Percentiles rank a stretch among this genome's conserved stretches.
phyloP scores from a whole-genome alignment of 2,113 vertebrate genomes.

The Riparia riparia region DNA sequence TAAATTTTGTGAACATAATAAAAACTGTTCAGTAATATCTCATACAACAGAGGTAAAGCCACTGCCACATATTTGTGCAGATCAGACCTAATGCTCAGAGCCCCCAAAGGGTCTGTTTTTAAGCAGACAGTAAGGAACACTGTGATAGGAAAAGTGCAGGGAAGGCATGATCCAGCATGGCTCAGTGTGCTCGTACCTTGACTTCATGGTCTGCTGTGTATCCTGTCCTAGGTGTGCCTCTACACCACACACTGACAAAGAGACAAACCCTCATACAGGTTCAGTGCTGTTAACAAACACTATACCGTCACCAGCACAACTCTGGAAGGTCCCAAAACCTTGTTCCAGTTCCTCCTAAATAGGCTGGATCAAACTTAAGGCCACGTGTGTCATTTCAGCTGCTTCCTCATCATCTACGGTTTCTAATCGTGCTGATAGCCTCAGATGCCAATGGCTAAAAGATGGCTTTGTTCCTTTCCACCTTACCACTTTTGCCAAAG shows the following conservation, averaged over 20 bases:
- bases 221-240: neutral
- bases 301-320: neutral
- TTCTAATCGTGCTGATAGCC: neutral
- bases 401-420: neutral
- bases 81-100: neutral
- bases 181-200: neutral
- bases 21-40: neutral
- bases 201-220: neutral
- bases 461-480: neutral
- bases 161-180: neutral
- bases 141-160: neutral
- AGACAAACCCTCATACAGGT: neutral
- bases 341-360: neutral
- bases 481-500: neutral
- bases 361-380: neutral
- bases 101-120: neutral
- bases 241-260: fast-evolving
- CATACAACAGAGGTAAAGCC: neutral
- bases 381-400: neutral
- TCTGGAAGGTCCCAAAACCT: neutral
- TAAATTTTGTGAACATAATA: neutral
- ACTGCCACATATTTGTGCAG: neutral
- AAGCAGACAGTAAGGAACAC: neutral
- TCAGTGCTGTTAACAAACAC: neutral
- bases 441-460: neutral